Evolutionary conservation across 2,113 vertebrate genomes (phyloP), one percentile per base, ranked within the genome.

Genomic region (Psettodes erumei): DNA sequence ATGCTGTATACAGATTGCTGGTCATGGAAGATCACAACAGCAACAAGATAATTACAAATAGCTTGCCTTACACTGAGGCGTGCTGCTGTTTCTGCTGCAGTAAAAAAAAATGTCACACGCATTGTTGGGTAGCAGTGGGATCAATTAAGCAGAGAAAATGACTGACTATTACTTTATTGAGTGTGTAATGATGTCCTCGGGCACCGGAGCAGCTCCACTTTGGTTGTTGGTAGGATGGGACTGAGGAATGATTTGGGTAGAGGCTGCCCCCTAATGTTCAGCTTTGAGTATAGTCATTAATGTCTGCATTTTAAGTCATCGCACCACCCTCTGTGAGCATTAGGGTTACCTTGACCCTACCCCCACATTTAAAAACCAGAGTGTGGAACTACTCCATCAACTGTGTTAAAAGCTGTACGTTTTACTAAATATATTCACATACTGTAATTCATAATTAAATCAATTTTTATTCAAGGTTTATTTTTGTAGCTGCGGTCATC

Each of bases 91-190:
- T 51, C 72, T 71, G 71, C 74, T 73, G 73, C 77, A 66, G 27
- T 55, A 82, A 83, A 77, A 82, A 83, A 77, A 82, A 71, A 76
- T 43, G 78, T 74, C 76, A 79, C 76, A 64, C 74, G 63, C 77
- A 79, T 82, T 84, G 83, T 80, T 81, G 62, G 53, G 83, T 27
- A 88, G 85, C 88, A 84, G 42, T 82, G 90, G 90, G 86, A 91
- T 89, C 85, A 92, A 90, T 92, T 92, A 89, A 82, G 84, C 86
- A 84, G 86, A 88, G 82, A 89, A 91, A 87, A 93, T 92, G 82
- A 86, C 86, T 88, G 85, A 88, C 77, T 88, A 88, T 92, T 90
- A 92, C 81, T 91, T 93, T 89, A 91, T 91, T 90, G 89, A 90
- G 85, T 91, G 87, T 91, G 84, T 89, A 89, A 91, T 83, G 81